Base-by-base conservation (phyloP, 2,888 invertebrate genomes). In the Eupithecia vulgata region DNA sequence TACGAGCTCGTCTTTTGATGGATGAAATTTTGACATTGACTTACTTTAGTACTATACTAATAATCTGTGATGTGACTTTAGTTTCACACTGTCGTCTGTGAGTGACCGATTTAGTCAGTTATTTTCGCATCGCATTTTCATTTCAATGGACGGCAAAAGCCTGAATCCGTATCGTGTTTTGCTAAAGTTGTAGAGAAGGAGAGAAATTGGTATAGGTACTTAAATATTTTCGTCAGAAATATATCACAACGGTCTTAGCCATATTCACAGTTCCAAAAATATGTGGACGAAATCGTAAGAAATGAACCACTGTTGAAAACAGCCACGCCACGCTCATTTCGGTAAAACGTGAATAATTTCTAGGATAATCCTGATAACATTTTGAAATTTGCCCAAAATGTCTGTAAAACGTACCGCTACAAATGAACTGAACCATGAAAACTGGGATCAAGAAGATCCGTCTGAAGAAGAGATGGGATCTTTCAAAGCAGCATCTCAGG, bases 391-490 rank as follows among this genome's bases (percentile, higher is more conserved):
- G n/a, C 48, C 21, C 66, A 85, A 75, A 71, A 97, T 97, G 97
- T 95, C 97, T 81, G 88, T 90, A 68, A 98, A 98, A 93, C 95
- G 98, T 77, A 91, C 94, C 81, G 97, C 98, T 40, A 95, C 96
- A 7, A 95, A 95, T 34, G 97, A 98, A 73, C 90, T 98, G 78
- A 98, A 97, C 90, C 97, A 97, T 83, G 97, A 97, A 15, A 98
- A 98, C 87, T 98, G 98, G 98, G 96, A 98, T 86, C 92, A 96
- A 75, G 97, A 97, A 71, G 97, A 97, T 1, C 96, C 96, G 68
- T 80, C 95, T 68, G 90, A 89, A 67, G 97, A 98, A 85, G 97
- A 97, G 82, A 95, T 96, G 79, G 98, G 98, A 12, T 95, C 94
- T 48, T 98, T 98, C 87, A 93, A 94, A 81, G 88, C 91, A 81